A percentile compares a stretch with the other conserved stretches of the same genome.
Conservation (phyloP, 2,888 invertebrate species). For the Adelphocoris suturalis region DNA sequence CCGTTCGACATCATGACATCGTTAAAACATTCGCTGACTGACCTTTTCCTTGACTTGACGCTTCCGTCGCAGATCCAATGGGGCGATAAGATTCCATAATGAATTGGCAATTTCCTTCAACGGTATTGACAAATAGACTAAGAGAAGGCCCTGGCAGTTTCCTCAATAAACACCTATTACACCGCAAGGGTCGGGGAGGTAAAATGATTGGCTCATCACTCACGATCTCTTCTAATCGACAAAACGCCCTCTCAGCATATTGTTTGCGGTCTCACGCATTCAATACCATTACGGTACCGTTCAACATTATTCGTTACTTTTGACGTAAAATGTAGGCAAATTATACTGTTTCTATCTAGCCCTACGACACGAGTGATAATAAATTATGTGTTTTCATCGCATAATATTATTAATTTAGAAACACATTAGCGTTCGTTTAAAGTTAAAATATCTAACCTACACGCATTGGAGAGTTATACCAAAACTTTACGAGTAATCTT, state of each 20-base stretch:
- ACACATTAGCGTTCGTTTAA: no score
- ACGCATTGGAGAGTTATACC: no score
- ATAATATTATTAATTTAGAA: no score
- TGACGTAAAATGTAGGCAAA: no score
- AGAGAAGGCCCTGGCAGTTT: neutral
- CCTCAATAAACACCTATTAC: slow-evolving; percentile 22
- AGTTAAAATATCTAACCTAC: no score
- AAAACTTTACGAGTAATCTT: no score
- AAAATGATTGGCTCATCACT: slow-evolving; percentile 30
- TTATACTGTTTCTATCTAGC: no score
- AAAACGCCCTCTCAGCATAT: slow-evolving; percentile 14
- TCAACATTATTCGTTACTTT: no score
- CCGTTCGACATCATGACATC: no score
- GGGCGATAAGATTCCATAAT: neutral
- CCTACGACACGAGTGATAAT: no score
- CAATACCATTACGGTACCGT: slow-evolving; percentile 7
- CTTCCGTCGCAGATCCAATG: neutral
- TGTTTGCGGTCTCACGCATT: slow-evolving; percentile 11
- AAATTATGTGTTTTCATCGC: no score
- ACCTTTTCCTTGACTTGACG: neutral
- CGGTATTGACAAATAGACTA: neutral
- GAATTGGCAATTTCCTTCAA: neutral
- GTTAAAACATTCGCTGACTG: neutral
- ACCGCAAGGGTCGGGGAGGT: neutral
- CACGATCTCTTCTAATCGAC: slow-evolving; percentile 25